Percentiles rank a stretch among this genome's conserved stretches.
These are phyloP conservation scores for Dryocosmus kuriphilus DNA, from an alignment of 2,888 invertebrate species.

Conservation along the genomic window DNA sequence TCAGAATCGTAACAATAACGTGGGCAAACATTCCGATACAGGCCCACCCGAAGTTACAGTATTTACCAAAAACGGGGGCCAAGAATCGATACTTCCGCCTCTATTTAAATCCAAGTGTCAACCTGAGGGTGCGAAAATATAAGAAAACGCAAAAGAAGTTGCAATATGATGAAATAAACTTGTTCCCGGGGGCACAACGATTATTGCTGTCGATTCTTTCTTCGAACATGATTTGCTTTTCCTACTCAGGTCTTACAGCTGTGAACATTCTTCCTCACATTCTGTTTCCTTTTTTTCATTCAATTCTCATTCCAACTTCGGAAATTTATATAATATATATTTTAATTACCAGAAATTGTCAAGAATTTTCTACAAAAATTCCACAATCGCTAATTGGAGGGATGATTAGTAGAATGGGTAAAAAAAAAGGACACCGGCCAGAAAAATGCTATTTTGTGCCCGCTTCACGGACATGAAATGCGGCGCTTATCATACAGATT, in stretches of 20 bases:
- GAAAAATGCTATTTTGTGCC: too few species aligned
- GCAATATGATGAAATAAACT: slow-evolving; percentile 28
- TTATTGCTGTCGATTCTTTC: slow-evolving; percentile 31
- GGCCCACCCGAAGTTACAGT: slow-evolving; percentile 65
- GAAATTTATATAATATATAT: neutral
- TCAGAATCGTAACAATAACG: slow-evolving; percentile 67
- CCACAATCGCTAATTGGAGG: too few species aligned
- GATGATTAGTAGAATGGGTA: too few species aligned
- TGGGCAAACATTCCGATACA: slow-evolving; percentile 67
- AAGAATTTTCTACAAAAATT: too few species aligned
- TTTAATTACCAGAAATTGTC: too few species aligned
- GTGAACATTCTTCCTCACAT: neutral
- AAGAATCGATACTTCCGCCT: slow-evolving; percentile 27
- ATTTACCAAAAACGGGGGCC: slow-evolving; percentile 10
- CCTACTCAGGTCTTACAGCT: neutral
- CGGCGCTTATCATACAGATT: too few species aligned
- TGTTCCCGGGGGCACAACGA: slow-evolving; percentile 32
- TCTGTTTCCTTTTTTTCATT: neutral
- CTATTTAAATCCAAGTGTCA: slow-evolving; percentile 7
- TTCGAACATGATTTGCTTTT: slow-evolving; percentile 35
- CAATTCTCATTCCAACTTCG: neutral
- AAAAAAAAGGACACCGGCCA: too few species aligned
- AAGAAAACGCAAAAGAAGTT: slow-evolving; percentile 32
- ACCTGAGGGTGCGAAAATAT: slow-evolving; percentile 25
- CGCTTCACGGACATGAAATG: too few species aligned